These are phyloP conservation scores for Zenarchopterus dispar DNA, from an alignment of 2,797 vertebrate genomes.

Conservation along the genomic window DNA sequence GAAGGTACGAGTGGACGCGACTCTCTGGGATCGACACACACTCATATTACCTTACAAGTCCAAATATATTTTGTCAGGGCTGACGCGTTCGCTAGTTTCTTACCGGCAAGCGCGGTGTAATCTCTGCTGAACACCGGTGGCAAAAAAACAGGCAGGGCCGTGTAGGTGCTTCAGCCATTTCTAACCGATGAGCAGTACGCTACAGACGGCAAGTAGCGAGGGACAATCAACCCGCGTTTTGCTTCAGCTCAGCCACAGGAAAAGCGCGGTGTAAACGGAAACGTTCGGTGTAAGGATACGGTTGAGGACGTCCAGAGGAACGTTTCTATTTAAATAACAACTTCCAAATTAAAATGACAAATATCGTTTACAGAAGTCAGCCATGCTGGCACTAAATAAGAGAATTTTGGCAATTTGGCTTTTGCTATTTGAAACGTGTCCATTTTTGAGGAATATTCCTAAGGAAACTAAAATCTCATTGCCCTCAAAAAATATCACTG, in stretches of 20 bases:
- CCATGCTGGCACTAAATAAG: too few relatives aligned
- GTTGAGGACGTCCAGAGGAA: background rate
- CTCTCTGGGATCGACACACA: conserved; percentile 11
- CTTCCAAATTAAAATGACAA: conserved; percentile 13
- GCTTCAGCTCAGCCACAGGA: conserved; percentile 20
- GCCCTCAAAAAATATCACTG: background rate
- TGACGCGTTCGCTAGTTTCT: conserved; percentile 43
- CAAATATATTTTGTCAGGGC: background rate
- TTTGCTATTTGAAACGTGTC: too few relatives aligned
- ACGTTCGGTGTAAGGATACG: too few relatives aligned
- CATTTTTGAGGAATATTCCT: too few relatives aligned
- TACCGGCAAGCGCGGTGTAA: conserved; percentile 91
- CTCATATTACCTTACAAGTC: background rate
- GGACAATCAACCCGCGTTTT: conserved; percentile 50
- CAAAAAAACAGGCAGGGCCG: conserved; percentile 93
- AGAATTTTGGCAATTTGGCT: too few relatives aligned
- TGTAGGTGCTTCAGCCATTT: conserved; percentile 92
- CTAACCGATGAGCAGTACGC: conserved; percentile 30
- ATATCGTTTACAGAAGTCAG: too few relatives aligned
- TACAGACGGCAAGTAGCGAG: conserved; percentile 57
- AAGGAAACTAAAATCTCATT: background rate
- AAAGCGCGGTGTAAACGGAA: background rate
- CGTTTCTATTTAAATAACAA: conserved; percentile 10
- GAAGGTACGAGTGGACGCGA: conserved; percentile 32
- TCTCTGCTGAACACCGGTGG: conserved; percentile 92